Base-by-base conservation (phyloP, 2,888 invertebrate genomes). In the Hirudinaria manillensis region DNA sequence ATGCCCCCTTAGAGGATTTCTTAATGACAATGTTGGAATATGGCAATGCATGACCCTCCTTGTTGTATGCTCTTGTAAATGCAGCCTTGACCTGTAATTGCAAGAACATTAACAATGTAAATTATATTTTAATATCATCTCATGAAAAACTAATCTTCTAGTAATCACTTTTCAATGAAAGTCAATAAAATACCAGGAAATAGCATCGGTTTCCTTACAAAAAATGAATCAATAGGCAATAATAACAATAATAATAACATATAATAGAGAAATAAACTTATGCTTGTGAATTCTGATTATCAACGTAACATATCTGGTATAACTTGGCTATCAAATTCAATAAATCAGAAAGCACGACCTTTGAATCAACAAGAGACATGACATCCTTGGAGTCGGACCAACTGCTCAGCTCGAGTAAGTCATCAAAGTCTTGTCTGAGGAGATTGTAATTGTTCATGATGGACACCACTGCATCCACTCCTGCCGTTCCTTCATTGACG, bases 11-110 rank as follows among this genome's bases (percentile, higher is more conserved):
- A 3, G 80, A 78, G 51, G 79, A 72, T 75, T 89, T 90, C 80
- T 89, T 90, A 6, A 88, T 87, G 4, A 78, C 78, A 66, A 88
- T 86, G 67, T 89, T 87, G 16, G 92, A 89, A 85, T 94, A 96
- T 0, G 94, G 93, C 75, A 92, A 88, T 75, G 91, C 88, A 70
- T 89, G 87, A 0, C 89, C 88, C 79, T 90, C 90, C 85, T 97
- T 97, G 85, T 98, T 99, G 85, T 93, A 94, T 0, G 91, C 88
- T 65, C 95, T 89, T 0, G 98, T 99, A 84, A 99, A 91, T 0
- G 96, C 93, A 0, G 94, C 90, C 87, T 98, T 98, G 0, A 93
- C 91, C 92, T 92, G 81, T 29, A 81, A 66, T 7, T 19, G 7
- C 27, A 19, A 24, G 53, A 72, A 51, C 16, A 38, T 16, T n/a